Percentiles rank a stretch among this genome's conserved stretches.
phyloP scores from a whole-genome alignment of 23 tunicate species.

The Corella eumyota region DNA sequence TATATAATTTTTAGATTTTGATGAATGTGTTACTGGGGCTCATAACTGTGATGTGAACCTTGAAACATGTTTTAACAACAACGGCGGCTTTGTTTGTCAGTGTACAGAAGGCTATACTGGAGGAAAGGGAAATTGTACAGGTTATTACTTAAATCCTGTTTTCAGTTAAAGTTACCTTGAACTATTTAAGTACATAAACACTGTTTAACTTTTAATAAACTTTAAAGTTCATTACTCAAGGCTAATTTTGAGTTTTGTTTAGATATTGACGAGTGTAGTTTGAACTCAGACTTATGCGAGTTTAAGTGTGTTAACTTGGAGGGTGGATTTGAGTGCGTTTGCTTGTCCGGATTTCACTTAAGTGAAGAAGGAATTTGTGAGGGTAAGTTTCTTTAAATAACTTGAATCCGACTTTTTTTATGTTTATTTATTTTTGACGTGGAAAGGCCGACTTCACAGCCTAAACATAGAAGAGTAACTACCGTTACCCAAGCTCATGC shows the following conservation, averaged over 20 bases:
- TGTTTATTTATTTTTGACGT: no score
- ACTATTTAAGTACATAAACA: no score
- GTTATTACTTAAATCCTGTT: conserved; percentile 17
- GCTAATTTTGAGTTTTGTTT: background rate
- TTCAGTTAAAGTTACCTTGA: no score
- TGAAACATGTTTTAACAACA: conserved; percentile 30
- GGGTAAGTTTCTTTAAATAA: conserved; percentile 12
- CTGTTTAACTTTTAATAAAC: no score
- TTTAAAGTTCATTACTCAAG: no score
- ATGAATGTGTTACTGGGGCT: conserved; percentile 34
- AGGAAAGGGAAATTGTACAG: conserved; percentile 45
- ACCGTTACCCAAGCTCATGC: no score
- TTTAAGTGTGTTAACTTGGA: conserved; percentile 19
- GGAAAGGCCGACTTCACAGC: no score
- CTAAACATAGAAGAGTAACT: no score
- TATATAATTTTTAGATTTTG: conserved; percentile 17
- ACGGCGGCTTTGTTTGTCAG: conserved; percentile 34
- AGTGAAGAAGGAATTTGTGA: conserved; percentile 10
- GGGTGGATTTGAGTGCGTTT: conserved; percentile 35
- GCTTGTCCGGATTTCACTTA: conserved; percentile 24
- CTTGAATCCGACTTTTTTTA: background rate
- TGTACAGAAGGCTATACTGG: conserved; percentile 50
- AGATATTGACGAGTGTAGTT: conserved; percentile 65
- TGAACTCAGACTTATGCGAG: conserved; percentile 2
- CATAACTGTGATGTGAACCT: conserved; percentile 27